Evolutionary conservation across 1,140 invertebrate genomes (phyloP).

Genomic region (Drosophila nigromelanica): DNA sequence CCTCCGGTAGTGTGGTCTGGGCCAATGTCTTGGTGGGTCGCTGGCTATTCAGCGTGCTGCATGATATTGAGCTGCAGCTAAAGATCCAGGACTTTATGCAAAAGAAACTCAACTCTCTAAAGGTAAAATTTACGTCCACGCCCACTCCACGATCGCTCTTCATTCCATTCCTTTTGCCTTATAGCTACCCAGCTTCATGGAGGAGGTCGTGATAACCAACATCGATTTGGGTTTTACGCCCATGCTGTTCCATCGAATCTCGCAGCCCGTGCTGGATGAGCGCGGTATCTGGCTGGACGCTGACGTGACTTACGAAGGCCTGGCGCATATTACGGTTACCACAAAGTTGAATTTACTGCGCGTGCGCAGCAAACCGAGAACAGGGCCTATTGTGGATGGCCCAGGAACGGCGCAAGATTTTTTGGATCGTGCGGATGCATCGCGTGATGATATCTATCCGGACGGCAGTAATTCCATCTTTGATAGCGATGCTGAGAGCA

Average conservation of each 20-base stretch:
- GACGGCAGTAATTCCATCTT: slow-evolving; percentile 86
- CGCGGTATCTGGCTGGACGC: slow-evolving; percentile 97
- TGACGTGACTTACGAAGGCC: slow-evolving; percentile 95
- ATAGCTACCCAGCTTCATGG: slow-evolving; percentile 94
- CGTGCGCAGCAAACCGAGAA: slow-evolving; percentile 84
- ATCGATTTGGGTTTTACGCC: slow-evolving; percentile 90
- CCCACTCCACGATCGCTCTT: too few relatives aligned
- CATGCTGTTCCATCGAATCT: slow-evolving; percentile 90
- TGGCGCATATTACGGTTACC: slow-evolving; percentile 94
- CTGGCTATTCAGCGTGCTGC: slow-evolving; percentile 91
- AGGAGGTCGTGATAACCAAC: slow-evolving; percentile 91
- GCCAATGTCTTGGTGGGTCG: slow-evolving; percentile 91
- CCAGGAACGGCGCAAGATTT: not conserved
- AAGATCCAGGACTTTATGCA: slow-evolving; percentile 91
- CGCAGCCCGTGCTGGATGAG: slow-evolving; percentile 91
- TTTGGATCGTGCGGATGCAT: slow-evolving; percentile 22
- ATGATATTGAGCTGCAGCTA: slow-evolving; percentile 86
- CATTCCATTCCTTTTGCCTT: slow-evolving; percentile 14
- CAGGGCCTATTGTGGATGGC: slow-evolving; percentile 18
- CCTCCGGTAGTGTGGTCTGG: slow-evolving; percentile 86
- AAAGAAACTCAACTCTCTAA: slow-evolving; percentile 93
- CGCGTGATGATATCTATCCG: slow-evolving; percentile 16
- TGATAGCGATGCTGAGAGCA: slow-evolving; percentile 95
- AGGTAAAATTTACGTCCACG: slow-evolving; percentile 79
- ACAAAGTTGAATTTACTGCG: slow-evolving; percentile 98